Evolutionary conservation across 2,113 vertebrate genomes (phyloP).

Genomic region (Neodon shergylaensis): DNA sequence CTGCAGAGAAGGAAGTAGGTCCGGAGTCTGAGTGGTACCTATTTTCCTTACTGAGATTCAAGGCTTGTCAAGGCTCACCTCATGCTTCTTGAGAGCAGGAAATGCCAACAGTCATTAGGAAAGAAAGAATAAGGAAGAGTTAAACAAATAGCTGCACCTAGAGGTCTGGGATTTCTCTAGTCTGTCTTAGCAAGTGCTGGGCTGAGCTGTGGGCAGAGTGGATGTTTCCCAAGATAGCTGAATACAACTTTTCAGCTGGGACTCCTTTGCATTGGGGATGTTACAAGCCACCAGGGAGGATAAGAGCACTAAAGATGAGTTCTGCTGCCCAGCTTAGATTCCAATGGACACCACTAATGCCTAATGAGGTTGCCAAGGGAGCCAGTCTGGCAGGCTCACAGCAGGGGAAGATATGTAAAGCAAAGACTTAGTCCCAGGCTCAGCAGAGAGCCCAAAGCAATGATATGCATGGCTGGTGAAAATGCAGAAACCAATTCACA

Average conservation of each 20-base stretch:
- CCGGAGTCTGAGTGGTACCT: background rate
- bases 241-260: slow-evolving; percentile 7
- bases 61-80: background rate
- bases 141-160: background rate
- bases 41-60: slow-evolving; percentile 25
- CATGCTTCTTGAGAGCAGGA: slow-evolving; percentile 23
- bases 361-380: slow-evolving; percentile 66
- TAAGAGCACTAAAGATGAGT: slow-evolving; percentile 36
- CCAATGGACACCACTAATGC: slow-evolving; percentile 20
- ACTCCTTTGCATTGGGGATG: slow-evolving; percentile 35
- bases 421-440: slow-evolving; percentile 48
- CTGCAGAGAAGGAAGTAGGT: slow-evolving; percentile 18
- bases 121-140: slow-evolving; percentile 42
- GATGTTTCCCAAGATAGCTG: background rate
- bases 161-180: background rate
- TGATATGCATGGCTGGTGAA: slow-evolving; percentile 56
- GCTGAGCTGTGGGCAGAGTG: background rate
- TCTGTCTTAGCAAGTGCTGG: background rate
- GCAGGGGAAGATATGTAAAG: slow-evolving; percentile 46
- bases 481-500: slow-evolving; percentile 60
- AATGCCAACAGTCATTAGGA: slow-evolving; percentile 19
- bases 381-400: slow-evolving; percentile 36
- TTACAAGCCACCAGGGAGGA: slow-evolving; percentile 41
- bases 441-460: slow-evolving; percentile 57
- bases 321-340: slow-evolving; percentile 52